Conservation (phyloP, 2,888 invertebrate species). For the Aelia acuminata region DNA sequence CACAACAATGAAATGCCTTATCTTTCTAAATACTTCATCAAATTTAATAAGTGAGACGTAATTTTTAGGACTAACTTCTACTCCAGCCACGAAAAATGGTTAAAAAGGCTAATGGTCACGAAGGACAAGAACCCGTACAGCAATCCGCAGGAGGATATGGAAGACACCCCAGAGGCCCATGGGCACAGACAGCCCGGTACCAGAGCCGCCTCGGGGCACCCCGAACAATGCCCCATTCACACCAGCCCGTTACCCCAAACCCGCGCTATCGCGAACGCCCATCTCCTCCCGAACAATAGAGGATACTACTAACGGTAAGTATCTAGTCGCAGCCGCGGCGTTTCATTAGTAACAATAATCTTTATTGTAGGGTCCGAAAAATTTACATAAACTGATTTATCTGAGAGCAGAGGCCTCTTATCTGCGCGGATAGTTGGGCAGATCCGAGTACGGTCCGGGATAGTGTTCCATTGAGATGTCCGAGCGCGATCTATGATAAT, state of each 20-base stretch:
- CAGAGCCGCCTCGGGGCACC: background rate
- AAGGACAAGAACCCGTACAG: too few relatives aligned
- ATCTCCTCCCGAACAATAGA: slow-evolving; percentile 40
- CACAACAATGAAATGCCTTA: too few relatives aligned
- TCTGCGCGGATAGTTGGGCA: slow-evolving; percentile 9
- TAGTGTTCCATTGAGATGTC: background rate
- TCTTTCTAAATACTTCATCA: too few relatives aligned
- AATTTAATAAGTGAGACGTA: too few relatives aligned
- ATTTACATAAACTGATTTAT: slow-evolving; percentile 45
- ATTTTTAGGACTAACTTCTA: too few relatives aligned
- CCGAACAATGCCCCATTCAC: slow-evolving; percentile 43
- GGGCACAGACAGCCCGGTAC: slow-evolving; percentile 10
- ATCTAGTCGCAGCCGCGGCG: background rate
- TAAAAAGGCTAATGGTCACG: too few relatives aligned
- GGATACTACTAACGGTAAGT: slow-evolving; percentile 8
- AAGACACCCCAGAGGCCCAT: background rate
- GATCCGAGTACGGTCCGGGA: background rate
- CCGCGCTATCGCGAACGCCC: background rate
- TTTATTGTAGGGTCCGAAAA: slow-evolving; percentile 31
- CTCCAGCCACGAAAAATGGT: too few relatives aligned
- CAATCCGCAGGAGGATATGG: too few relatives aligned
- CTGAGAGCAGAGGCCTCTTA: background rate
- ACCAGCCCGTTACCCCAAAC: slow-evolving; percentile 44
- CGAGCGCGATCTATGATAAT: background rate
- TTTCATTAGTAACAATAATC: slow-evolving; percentile 48